Conservation (phyloP, 2,113 vertebrate species). For the Acanthochromis polyacanthus region DNA sequence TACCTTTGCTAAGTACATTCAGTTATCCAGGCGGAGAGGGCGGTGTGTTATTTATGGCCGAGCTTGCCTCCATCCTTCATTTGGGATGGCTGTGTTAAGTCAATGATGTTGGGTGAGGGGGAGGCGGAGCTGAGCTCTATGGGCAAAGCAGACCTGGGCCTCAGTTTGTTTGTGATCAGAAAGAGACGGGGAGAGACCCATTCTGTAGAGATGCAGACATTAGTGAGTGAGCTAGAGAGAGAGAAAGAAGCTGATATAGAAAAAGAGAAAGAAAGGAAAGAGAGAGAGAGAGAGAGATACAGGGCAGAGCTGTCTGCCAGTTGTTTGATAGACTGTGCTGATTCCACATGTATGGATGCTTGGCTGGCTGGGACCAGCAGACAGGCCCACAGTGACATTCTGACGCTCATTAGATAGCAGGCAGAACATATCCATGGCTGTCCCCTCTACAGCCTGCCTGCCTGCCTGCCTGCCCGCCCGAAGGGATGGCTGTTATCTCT, state of each 20-base stretch:
- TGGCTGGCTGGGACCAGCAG: constrained; percentile 69
- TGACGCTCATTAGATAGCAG: constrained; percentile 79
- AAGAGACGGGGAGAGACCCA: constrained; percentile 54
- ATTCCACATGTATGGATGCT: constrained; percentile 70
- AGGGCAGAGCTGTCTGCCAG: constrained; percentile 64
- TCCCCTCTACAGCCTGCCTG: constrained; percentile 55
- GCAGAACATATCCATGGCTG: constrained; percentile 72
- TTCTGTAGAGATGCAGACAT: constrained; percentile 37
- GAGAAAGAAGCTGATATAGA: constrained; percentile 1
- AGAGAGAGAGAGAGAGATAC: constrained; percentile 14
- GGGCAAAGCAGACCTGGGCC: constrained; percentile 47
- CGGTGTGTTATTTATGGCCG: constrained; percentile 69
- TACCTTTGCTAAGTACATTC: constrained; percentile 63
- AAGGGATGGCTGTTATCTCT: constrained; percentile 68
- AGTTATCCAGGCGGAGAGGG: constrained; percentile 44
- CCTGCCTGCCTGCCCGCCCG: constrained; percentile 43
- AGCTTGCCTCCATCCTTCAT: constrained; percentile 67
- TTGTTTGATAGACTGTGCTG: constrained; percentile 69
- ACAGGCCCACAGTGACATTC: constrained; percentile 76
- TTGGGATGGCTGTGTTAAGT: constrained; percentile 74
- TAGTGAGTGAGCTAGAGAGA: constrained; percentile 26
- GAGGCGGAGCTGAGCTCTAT: constrained; percentile 19
- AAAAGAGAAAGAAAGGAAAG: constrained; percentile 15
- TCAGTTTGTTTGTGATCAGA: constrained; percentile 63
- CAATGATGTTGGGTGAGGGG: constrained; percentile 47